These are phyloP conservation scores for Ploceus nigricollis DNA, from an alignment of 2,113 vertebrate species.

Conservation along the genomic window DNA sequence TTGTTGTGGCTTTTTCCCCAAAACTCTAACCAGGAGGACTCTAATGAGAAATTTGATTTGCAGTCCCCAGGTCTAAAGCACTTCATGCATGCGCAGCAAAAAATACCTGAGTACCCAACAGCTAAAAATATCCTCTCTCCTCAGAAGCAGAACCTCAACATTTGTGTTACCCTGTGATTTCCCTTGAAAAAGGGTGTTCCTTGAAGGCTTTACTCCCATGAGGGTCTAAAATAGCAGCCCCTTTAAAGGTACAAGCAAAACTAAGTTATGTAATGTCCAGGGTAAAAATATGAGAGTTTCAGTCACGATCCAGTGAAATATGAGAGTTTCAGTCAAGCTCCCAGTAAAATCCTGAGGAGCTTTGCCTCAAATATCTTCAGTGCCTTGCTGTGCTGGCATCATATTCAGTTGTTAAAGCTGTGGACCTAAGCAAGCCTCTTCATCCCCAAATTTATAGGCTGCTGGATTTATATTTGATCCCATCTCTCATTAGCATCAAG, in stretches of 20 bases:
- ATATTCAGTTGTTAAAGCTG: not conserved
- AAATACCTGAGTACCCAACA: not conserved
- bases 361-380: not conserved
- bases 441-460: not conserved
- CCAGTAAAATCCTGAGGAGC: not conserved
- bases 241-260: not conserved
- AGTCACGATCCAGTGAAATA: not conserved
- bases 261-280: not conserved
- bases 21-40: not conserved
- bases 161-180: not conserved
- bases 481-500: not conserved
- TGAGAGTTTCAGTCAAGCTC: not conserved
- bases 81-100: not conserved
- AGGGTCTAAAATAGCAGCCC: not conserved
- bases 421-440: not conserved
- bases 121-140: not conserved
- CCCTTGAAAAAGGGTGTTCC: not conserved
- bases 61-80: not conserved
- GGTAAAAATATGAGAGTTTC: not conserved
- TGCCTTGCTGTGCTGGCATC: not conserved
- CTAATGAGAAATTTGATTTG: not conserved
- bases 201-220: not conserved
- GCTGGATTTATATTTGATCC: slow-evolving; percentile 8
- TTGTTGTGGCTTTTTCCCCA: not conserved
- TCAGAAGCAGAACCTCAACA: not conserved